Conservation (phyloP, 2,888 invertebrate species). For the Cryptosula pallasiana region DNA sequence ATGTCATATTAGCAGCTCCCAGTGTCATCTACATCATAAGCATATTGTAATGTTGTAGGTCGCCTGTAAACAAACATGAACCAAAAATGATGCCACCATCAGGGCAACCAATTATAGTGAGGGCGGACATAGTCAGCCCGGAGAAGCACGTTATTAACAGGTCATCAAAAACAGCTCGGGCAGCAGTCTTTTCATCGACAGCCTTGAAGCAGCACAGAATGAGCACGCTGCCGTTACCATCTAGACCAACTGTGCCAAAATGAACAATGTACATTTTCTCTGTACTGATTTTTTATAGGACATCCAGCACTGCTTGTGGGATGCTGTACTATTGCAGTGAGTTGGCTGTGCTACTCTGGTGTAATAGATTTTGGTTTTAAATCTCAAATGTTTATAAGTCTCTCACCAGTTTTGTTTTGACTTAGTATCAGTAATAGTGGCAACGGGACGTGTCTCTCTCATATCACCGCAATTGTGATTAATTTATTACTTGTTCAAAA, state of each 20-base stretch:
- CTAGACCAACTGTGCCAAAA: slow-evolving; percentile 15
- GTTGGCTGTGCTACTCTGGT: no score
- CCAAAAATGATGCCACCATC: neutral
- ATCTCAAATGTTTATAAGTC: no score
- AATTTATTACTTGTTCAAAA: no score
- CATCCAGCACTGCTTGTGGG: no score
- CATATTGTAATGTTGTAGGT: neutral
- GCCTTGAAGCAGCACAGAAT: slow-evolving; percentile 6
- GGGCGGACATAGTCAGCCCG: slow-evolving; percentile 14
- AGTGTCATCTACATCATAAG: neutral
- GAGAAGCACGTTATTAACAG: slow-evolving; percentile 20
- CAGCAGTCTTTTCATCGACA: neutral
- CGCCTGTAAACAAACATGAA: slow-evolving; percentile 11
- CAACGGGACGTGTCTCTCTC: no score
- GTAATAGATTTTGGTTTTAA: no score
- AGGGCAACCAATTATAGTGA: slow-evolving; percentile 19
- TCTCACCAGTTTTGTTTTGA: no score
- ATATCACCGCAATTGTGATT: no score
- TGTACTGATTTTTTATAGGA: neutral
- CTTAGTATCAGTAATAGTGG: no score
- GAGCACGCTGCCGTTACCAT: neutral
- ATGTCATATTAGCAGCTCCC: neutral
- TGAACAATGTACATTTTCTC: neutral
- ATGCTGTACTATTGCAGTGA: no score
- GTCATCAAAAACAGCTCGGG: slow-evolving; percentile 15